Evolutionary conservation across 2,888 invertebrate species (phyloP), one percentile per base, ranked within the genome.

Genomic region (Tribolium freemani): DNA sequence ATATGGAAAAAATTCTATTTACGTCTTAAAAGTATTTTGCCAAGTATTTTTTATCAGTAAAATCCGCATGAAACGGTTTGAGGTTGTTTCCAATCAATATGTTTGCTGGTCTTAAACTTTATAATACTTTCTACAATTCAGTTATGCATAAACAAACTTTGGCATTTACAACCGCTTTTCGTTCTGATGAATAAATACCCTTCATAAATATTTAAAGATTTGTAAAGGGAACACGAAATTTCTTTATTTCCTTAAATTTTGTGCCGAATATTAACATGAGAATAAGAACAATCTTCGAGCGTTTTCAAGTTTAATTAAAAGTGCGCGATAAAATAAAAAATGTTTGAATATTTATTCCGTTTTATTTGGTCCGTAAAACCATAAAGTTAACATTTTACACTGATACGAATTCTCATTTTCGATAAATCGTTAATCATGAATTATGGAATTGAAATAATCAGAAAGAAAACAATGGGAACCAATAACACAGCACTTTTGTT

Each of bases 201-300:
- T 45, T 58, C 58, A 58, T 58, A 45, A 44, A 58, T 58, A 58
- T 58, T 58, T 58, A 58, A 57, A 57, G 44, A 38, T 56, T 56
- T 30, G 10, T 31, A 44, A 58, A 10, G 8, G 16, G 58, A 58
- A 13, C 58, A 44, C 45, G 58, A 58, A 56, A 58, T 16, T 58
- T 58, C 20, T 16, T 44, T 44, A 58, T 45, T 58, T 45, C 8
- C 38, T 3, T 26, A 26, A 26, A 26, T 26, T 26, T 26, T 26
- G 5, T 1, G 26, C 26, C 5, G n/a, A 38, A 3, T 38, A 38
- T 38, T 38, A 38, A 38, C 38, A 38, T 6, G n/a, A 38, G 38
- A 38, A 38, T 38, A 38, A 38, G 38, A 38, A 38, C 5, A 9
- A 38, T 6, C 38, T 9, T 38, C 8, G 2, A 3, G 31, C 31